These are phyloP conservation scores for Takifugu rubripes DNA, from an alignment of 2,797 vertebrate species.

Conservation along the genomic window DNA sequence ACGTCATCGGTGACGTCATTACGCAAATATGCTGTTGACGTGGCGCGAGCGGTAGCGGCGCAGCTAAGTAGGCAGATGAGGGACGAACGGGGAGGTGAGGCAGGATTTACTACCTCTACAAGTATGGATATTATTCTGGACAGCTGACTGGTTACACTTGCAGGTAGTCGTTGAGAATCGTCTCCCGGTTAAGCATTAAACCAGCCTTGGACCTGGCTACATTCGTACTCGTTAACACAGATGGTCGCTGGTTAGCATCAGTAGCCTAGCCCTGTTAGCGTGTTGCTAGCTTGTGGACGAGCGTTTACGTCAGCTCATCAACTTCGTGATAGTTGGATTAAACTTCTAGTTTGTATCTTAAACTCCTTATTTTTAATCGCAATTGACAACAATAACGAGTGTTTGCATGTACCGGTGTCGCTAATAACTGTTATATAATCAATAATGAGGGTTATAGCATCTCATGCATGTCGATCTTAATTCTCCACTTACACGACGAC, in stretches of 20 bases:
- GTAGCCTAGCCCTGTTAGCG: slow-evolving; percentile 19
- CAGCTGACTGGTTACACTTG: slow-evolving; percentile 20
- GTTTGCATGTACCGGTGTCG: background rate
- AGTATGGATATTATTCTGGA: slow-evolving; percentile 48
- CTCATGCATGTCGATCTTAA: no score
- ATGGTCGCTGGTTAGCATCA: slow-evolving; percentile 37
- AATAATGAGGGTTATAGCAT: no score
- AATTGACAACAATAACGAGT: background rate
- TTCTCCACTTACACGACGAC: no score
- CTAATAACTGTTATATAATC: background rate
- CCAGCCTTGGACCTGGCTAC: background rate
- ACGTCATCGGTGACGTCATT: slow-evolving; percentile 56
- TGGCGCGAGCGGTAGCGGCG: slow-evolving; percentile 61
- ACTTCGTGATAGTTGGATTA: background rate
- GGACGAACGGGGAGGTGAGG: slow-evolving; percentile 21
- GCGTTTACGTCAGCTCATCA: background rate
- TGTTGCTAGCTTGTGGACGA: slow-evolving; percentile 1
- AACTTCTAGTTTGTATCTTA: background rate
- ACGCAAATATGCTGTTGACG: slow-evolving; percentile 75
- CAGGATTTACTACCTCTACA: slow-evolving; percentile 10
- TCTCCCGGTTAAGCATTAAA: background rate
- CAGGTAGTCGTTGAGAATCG: background rate
- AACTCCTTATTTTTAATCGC: background rate
- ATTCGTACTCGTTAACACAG: slow-evolving; percentile 4
- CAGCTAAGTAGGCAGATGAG: slow-evolving; percentile 21